Base-by-base conservation (phyloP, 2,888 invertebrate species). In the Cheiracanthium punctorium region DNA sequence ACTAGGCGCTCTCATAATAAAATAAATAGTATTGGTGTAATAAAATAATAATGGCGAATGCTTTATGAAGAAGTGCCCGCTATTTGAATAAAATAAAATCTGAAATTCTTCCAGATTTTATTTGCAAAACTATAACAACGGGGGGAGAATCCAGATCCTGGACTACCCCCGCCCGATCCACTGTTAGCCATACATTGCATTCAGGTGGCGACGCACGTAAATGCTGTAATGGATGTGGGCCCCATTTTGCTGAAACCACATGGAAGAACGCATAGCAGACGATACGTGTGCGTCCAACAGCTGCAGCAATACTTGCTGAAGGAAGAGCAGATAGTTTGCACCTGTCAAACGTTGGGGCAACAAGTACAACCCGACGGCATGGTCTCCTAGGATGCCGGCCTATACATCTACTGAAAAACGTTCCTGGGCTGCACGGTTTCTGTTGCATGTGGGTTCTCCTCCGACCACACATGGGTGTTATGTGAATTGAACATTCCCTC, bases 401-500 rank as follows among this genome's bases (percentile, higher is more conserved):
- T 10, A 37, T 37, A 37, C 37, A 37, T 37, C 10, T 17, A 89
- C 52, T 24, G 82, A 79, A 88, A 90, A 90, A 74, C 81, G 79
- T 58, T 90, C 89, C 75, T 91, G 90, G 41, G 79, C 24, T 89
- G 86, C 20, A 90, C 77, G 67, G 82, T 29, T 77, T 37, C 88
- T 20, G 84, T 71, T 87, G 89, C 90, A 72, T 90, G 89, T 14
- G 90, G 90, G 88, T 90, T 90, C 29, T 82, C 88, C 5, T 41
- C 72, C 0, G 89, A 87, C 90, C 89, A 90, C 72, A 90, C 90
- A 87, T 90, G 90, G 48, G 81, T 88, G 88, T 90, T 90, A 33
- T 90, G 89, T 43, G 89, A 64, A 80, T 91, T 90, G 0, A 90
- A 75, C 79, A 88, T 64, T 20, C 90, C 90, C 30, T 81, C 76